Base-by-base conservation (phyloP, 2,888 invertebrate species). In the Clistopyga incitator region DNA sequence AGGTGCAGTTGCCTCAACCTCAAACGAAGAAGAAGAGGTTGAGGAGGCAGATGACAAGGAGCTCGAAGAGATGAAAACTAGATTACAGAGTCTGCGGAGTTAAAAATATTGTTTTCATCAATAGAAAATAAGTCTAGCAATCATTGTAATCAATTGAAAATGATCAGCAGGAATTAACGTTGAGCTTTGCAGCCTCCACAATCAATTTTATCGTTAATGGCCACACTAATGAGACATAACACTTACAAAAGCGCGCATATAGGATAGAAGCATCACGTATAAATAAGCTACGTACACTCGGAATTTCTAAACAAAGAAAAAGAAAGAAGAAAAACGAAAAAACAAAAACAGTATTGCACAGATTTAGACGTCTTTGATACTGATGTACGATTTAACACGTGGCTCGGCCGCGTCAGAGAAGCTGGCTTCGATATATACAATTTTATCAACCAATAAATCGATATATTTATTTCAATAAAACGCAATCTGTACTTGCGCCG, bases 51-150 rank as follows among this genome's bases (percentile, higher is more conserved):
- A 96, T 70, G 96, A 97, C 65, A 96, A 95, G 82, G 98, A 98
- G 86, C 94, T 98, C n/a, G 96, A 97, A 88, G 98, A 98, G 90
- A 98, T 99, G 98, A 97, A 98, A 93, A 96, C 95, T 81, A 94
- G 99, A 86, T 94, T 99, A 80, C 96, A 98, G 88, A 97, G 98
- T 47, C 94, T 99, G 74, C 95, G 98, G 86, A 98, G 98, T 90
- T 98, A 97, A 94, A 59, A 71, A 29, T 54, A n/a, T 2, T 34
- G 50, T 54, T 71, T 52, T 13, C 25, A 54, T 10, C 54, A 34
- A 61, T 72, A 64, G 64, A 74, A 29, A 65, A 52, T 42, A 20
- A 70, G 65, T 47, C 47, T 59, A 59, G 50, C 68, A 8, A 52
- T 65, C 25, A 47, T 56, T 80, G 59, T 72, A 20, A 54, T 34